Conservation (phyloP, 1,140 invertebrate species). For the Lordiphosa mommai region DNA sequence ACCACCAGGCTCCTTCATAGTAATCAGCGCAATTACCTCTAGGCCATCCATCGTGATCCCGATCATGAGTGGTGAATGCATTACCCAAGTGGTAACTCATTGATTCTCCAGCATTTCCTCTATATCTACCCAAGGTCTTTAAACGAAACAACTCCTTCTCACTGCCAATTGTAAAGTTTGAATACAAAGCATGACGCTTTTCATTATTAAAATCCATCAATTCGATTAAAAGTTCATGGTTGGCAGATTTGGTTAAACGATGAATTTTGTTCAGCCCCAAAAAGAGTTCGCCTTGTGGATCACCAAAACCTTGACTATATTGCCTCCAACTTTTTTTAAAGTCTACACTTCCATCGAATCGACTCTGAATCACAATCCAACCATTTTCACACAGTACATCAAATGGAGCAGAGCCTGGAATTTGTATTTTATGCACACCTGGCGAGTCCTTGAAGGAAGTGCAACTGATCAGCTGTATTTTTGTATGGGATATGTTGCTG, state of each 20-base stretch:
- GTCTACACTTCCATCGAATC: constrained; percentile 11
- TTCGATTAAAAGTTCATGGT: constrained; percentile 80
- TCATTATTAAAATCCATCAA: constrained; percentile 82
- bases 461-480: too few relatives aligned
- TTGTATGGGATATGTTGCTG: too few relatives aligned
- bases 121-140: constrained; percentile 83
- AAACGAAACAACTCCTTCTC: constrained; percentile 84
- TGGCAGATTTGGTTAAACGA: constrained; percentile 16
- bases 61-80: constrained; percentile 85
- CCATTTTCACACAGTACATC: constrained; percentile 6
- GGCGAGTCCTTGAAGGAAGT: neutral
- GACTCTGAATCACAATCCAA: constrained; percentile 25
- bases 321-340: constrained; percentile 21
- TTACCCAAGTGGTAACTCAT: constrained; percentile 84
- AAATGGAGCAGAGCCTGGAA: constrained; percentile 12
- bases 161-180: constrained; percentile 83
- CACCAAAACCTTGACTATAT: constrained; percentile 29
- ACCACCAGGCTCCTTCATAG: constrained; percentile 85
- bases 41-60: constrained; percentile 84
- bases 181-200: constrained; percentile 83
- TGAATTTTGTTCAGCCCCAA: constrained; percentile 25
- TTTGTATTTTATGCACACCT: constrained; percentile 4
- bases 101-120: constrained; percentile 85
- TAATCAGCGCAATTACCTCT: constrained; percentile 84
- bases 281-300: constrained; percentile 21